Conservation (phyloP, 2,113 vertebrate species). For the Columba livia region DNA sequence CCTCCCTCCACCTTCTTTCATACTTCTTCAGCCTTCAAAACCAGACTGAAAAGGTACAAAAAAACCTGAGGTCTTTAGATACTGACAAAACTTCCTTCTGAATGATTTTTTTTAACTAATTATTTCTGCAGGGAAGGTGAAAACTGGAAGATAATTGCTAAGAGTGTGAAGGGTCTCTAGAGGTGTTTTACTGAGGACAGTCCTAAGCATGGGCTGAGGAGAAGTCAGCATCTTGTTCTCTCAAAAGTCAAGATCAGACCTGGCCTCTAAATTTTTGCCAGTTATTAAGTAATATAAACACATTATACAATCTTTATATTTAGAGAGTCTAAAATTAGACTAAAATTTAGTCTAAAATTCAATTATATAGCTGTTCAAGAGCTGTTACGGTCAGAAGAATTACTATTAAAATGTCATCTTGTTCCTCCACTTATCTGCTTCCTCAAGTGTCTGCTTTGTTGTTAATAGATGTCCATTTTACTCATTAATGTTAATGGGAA, state of each 20-base stretch:
- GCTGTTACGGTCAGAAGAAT: neutral
- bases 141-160: neutral
- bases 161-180: neutral
- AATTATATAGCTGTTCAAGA: neutral
- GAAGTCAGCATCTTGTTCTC: neutral
- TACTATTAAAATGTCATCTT: neutral
- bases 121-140: neutral
- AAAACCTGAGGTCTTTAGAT: neutral
- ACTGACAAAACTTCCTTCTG: neutral
- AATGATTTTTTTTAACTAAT: neutral
- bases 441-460: neutral
- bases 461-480: neutral
- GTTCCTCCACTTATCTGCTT: neutral
- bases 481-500: neutral
- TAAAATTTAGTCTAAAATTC: neutral
- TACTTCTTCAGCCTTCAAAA: neutral
- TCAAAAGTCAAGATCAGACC: neutral
- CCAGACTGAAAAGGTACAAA: neutral
- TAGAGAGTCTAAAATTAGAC: neutral
- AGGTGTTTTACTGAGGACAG: neutral
- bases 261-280: neutral
- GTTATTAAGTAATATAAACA: neutral
- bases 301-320: neutral
- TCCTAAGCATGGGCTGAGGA: neutral
- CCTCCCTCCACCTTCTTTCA: neutral